Percentiles rank a stretch among this genome's conserved stretches.
These are phyloP conservation scores for Carettochelys insculpta DNA, from an alignment of 2,113 vertebrate genomes.

Conservation along the genomic window DNA sequence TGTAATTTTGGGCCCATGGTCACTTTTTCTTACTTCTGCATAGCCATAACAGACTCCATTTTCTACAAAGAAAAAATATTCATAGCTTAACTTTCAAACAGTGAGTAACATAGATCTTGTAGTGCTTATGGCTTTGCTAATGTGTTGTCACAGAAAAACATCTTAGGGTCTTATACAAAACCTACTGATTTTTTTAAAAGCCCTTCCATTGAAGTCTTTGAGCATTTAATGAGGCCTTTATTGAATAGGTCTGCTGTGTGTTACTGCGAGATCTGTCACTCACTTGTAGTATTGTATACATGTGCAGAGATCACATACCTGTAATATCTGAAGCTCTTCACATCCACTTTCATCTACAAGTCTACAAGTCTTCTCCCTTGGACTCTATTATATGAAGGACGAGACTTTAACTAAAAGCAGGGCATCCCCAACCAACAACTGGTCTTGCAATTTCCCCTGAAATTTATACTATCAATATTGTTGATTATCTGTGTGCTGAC, in stretches of 20 bases:
- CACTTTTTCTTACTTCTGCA: background rate
- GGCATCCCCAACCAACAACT: slow-evolving; percentile 37
- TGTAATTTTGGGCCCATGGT: background rate
- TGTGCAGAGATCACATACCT: background rate
- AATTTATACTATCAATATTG: slow-evolving; percentile 51
- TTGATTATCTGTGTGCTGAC: slow-evolving; percentile 62
- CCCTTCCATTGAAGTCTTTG: background rate
- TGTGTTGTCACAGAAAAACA: background rate
- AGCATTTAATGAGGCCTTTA: accelerated
- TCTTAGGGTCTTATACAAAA: background rate
- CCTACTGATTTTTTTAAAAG: background rate
- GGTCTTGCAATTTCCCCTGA: slow-evolving; percentile 40
- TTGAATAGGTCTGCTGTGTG: background rate
- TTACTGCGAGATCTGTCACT: background rate
- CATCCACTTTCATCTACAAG: background rate
- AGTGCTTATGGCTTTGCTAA: background rate
- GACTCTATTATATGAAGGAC: background rate
- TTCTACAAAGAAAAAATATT: background rate
- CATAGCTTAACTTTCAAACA: background rate
- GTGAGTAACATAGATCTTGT: background rate
- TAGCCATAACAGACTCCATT: background rate
- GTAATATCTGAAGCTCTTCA: background rate
- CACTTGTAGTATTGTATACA: background rate
- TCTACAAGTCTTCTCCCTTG: background rate
- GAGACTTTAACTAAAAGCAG: slow-evolving; percentile 3